These are phyloP conservation scores for Mesaphorura yosii DNA, from an alignment of 1,140 invertebrate species.

Conservation along the genomic window DNA sequence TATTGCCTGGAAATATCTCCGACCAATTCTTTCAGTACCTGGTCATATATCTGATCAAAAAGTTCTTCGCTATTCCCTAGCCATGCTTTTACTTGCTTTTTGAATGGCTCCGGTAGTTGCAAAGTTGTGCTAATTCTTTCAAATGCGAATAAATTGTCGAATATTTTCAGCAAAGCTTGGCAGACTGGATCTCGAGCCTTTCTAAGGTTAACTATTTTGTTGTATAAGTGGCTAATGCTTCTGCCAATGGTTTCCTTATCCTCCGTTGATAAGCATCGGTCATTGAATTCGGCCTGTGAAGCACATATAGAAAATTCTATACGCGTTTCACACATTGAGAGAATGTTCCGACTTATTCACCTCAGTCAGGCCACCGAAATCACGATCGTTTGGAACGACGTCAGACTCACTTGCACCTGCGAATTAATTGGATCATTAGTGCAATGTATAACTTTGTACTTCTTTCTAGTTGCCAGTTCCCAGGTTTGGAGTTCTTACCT, in stretches of 20 bases:
- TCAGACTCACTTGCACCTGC: conserved; percentile 1
- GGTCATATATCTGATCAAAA: conserved; percentile 18
- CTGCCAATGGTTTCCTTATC: neutral
- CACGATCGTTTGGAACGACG: no score
- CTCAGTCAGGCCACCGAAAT: no score
- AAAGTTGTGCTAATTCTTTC: conserved; percentile 7
- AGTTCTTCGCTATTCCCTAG: conserved; percentile 14
- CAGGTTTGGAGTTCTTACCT: no score
- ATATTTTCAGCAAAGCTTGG: conserved; percentile 6
- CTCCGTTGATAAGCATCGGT: neutral
- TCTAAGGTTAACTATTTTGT: conserved; percentile 10
- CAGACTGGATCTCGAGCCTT: conserved; percentile 2
- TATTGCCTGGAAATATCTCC: neutral
- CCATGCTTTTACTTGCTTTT: conserved; percentile 22
- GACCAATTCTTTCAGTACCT: conserved; percentile 12
- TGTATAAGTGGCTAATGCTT: conserved; percentile 7
- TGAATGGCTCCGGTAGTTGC: conserved; percentile 17
- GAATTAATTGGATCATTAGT: neutral
- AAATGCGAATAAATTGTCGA: conserved; percentile 15
- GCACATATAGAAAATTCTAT: neutral
- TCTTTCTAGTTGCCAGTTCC: no score
- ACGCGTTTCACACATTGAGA: neutral
- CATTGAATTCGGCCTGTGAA: neutral
- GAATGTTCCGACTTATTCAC: no score
- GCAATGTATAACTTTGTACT: no score